Conservation (phyloP, 2,113 vertebrate genomes). For the Lepidothrix coronata region DNA sequence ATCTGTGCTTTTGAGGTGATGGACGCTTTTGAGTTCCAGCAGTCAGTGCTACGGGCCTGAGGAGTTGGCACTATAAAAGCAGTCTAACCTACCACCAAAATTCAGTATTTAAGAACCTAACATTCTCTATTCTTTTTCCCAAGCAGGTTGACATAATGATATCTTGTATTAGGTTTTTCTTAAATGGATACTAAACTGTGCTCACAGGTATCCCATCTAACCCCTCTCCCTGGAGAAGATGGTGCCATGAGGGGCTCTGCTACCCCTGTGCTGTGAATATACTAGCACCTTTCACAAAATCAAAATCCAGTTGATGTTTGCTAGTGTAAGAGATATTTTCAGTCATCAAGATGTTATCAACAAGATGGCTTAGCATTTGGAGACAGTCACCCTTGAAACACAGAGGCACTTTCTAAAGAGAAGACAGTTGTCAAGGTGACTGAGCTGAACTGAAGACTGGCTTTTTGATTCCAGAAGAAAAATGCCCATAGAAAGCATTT, state of each 20-base stretch:
- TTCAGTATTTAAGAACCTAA: not conserved
- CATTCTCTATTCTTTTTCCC: not conserved
- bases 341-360: not conserved
- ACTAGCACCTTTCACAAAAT: not conserved
- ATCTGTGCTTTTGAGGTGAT: not conserved
- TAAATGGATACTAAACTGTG: not conserved
- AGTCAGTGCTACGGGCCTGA: not conserved
- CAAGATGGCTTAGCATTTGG: not conserved
- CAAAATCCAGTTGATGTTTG: not conserved
- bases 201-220: not conserved
- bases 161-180: not conserved
- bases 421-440: not conserved
- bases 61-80: not conserved
- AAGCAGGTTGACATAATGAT: not conserved
- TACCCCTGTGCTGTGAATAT: not conserved
- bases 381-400: not conserved
- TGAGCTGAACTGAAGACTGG: not conserved
- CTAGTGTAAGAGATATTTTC: not conserved
- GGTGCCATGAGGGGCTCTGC: not conserved
- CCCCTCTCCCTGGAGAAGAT: not conserved
- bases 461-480: not conserved
- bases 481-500: not conserved
- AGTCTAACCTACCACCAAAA: not conserved
- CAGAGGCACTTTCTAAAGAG: not conserved
- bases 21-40: not conserved